A percentile compares a stretch with the other conserved stretches of the same genome.
These are phyloP conservation scores for Chalcosyrphus nemorum DNA, from an alignment of 2,888 invertebrate genomes.

Conservation along the genomic window DNA sequence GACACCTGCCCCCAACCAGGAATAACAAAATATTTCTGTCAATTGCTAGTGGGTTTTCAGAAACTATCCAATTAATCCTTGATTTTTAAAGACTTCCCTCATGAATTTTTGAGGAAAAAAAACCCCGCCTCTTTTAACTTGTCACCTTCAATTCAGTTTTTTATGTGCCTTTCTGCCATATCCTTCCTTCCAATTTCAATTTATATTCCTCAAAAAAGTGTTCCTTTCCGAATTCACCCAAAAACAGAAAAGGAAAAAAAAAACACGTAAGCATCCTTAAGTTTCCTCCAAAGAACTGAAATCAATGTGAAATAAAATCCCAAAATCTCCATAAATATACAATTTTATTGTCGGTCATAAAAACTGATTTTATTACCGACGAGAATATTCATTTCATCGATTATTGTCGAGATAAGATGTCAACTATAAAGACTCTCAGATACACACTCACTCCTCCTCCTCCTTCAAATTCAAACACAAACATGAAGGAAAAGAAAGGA, in stretches of 20 bases:
- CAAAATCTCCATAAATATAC: constrained; percentile 66
- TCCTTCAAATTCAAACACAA: background rate
- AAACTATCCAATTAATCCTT: too few relatives aligned
- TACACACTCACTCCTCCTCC: background rate
- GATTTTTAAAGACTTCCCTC: too few relatives aligned
- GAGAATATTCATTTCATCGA: constrained; percentile 72
- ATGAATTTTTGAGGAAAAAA: too few relatives aligned
- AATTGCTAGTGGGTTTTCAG: too few relatives aligned
- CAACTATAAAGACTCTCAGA: constrained; percentile 6
- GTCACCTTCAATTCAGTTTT: too few relatives aligned
- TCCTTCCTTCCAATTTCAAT: too few relatives aligned
- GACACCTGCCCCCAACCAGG: too few relatives aligned
- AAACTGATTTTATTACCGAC: constrained; percentile 70
- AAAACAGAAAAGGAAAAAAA: constrained; percentile 6
- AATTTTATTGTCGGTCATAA: constrained; percentile 60
- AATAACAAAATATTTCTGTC: too few relatives aligned
- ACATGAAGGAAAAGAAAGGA: background rate
- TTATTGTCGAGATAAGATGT: constrained; percentile 65
- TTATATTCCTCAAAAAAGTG: background rate
- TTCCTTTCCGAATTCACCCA: background rate
- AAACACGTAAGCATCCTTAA: constrained; percentile 33
- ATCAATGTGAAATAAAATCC: constrained; percentile 62
- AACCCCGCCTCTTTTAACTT: too few relatives aligned
- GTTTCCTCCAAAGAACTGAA: constrained; percentile 42
- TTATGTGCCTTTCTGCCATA: too few relatives aligned